Conservation (phyloP, 2,113 vertebrate species). For the Callocephalon fimbriatum region DNA sequence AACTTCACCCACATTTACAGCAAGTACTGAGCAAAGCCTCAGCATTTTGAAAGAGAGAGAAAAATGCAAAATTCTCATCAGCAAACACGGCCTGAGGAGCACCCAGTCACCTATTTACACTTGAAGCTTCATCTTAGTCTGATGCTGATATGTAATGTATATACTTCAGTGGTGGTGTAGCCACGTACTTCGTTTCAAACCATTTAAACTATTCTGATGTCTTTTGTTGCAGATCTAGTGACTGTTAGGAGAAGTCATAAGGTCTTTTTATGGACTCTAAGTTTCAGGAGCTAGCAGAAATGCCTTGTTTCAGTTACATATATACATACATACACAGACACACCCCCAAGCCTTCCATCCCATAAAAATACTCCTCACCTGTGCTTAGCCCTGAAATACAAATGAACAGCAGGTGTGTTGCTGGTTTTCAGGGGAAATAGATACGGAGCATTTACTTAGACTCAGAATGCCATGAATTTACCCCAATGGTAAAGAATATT, state of each 20-base stretch:
- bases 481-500: fast-evolving
- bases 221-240: background rate
- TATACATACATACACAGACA: background rate
- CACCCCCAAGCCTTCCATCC: background rate
- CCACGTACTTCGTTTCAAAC: background rate
- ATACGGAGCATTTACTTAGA: background rate
- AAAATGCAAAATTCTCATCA: background rate
- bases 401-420: fast-evolving
- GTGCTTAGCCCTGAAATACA: background rate
- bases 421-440: background rate
- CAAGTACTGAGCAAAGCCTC: conserved; percentile 40
- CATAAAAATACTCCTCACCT: background rate
- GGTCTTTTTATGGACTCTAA: background rate
- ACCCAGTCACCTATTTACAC: background rate
- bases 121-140: background rate
- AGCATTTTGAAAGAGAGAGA: background rate
- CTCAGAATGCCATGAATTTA: background rate
- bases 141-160: background rate
- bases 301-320: background rate
- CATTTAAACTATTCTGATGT: background rate
- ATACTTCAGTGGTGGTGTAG: background rate
- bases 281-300: background rate
- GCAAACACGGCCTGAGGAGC: background rate
- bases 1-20: conserved; percentile 56
- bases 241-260: background rate